A percentile compares a stretch with the other conserved stretches of the same genome.
These are phyloP conservation scores for Paragorgia papillata DNA, from an alignment of 92 coral and sea anemone species.

Conservation along the genomic window DNA sequence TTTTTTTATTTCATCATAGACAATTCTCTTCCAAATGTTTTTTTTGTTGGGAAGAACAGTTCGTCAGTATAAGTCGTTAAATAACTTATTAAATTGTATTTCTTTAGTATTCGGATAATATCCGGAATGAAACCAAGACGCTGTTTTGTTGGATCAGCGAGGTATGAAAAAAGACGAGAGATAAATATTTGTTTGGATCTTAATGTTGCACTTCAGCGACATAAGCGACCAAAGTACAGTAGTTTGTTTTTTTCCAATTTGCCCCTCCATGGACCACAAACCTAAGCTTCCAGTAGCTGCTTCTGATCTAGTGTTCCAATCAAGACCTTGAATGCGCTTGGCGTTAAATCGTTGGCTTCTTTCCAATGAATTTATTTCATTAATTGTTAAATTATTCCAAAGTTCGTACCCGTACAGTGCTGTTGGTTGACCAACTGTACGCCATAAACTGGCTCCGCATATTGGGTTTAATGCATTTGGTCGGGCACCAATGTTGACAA, in stretches of 20 bases:
- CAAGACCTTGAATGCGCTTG: too few relatives aligned
- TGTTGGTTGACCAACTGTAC: too few relatives aligned
- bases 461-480: too few relatives aligned
- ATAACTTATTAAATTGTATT: not conserved
- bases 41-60: not conserved
- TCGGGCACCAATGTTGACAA: too few relatives aligned
- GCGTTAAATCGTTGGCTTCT: not conserved
- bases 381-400: too few relatives aligned
- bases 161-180: not conserved
- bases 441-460: too few relatives aligned
- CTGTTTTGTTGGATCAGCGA: not conserved
- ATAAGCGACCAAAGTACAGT: not conserved
- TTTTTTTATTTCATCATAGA: not conserved
- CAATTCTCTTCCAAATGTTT: not conserved
- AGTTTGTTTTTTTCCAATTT: not conserved
- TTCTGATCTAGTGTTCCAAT: too few relatives aligned
- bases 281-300: too few relatives aligned
- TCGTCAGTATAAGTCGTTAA: not conserved
- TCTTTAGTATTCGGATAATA: not conserved
- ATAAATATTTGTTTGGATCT: not conserved
- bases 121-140: conserved; percentile 11
- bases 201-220: not conserved
- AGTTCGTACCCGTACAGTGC: too few relatives aligned
- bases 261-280: too few relatives aligned
- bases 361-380: too few relatives aligned